phyloP scores from a whole-genome alignment of 2,888 invertebrate species.

The Hipparchia semele region DNA sequence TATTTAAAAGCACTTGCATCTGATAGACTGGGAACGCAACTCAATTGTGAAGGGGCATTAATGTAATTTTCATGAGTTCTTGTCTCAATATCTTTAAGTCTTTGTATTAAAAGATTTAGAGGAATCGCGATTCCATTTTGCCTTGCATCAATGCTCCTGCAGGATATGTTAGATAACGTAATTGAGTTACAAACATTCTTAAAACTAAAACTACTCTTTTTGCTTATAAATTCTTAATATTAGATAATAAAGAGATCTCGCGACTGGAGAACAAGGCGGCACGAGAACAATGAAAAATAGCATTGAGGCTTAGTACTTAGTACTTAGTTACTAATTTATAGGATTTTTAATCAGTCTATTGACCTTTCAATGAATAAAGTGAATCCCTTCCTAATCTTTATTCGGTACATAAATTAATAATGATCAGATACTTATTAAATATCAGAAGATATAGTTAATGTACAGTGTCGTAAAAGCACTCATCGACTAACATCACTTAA shows the following conservation, averaged over 20 bases:
- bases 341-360: no score
- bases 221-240: no score
- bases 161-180: no score
- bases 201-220: no score
- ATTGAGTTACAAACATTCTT: no score
- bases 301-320: no score
- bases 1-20: slow-evolving; percentile 15
- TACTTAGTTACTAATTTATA: no score
- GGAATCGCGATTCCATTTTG: neutral
- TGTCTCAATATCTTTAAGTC: neutral
- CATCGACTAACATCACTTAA: neutral
- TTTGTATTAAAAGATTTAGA: neutral
- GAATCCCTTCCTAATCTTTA: neutral
- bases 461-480: slow-evolving; percentile 4
- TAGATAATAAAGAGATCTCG: no score
- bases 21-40: neutral
- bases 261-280: no score
- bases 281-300: no score
- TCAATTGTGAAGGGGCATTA: neutral
- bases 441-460: neutral
- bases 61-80: slow-evolving; percentile 3
- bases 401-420: neutral
- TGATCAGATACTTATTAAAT: neutral
- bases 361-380: neutral
- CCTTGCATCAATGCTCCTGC: no score